Percentiles rank a stretch among this genome's conserved stretches.
Evolutionary conservation across 1,140 invertebrate genomes (phyloP).

Genomic region (Diorhabda sublineata): DNA sequence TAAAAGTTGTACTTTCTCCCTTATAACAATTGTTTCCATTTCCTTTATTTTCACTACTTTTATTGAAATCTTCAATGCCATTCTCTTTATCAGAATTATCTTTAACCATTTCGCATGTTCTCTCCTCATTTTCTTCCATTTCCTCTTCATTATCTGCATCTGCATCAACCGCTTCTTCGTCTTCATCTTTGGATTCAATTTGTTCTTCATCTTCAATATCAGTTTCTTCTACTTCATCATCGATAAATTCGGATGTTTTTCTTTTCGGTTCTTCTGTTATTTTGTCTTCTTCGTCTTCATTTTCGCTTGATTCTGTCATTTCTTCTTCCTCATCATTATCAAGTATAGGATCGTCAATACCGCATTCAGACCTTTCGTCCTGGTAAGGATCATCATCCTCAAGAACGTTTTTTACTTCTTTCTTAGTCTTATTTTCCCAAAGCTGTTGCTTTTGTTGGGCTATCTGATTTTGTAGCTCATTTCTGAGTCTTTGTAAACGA

Average conservation of each 20-base stretch:
- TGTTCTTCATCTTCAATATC: slow-evolving; percentile 33
- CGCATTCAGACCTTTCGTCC: slow-evolving; percentile 26
- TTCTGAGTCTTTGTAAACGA: slow-evolving; percentile 55
- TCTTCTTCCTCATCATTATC: slow-evolving; percentile 47
- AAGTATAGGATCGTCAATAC: slow-evolving; percentile 40
- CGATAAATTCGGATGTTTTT: slow-evolving; percentile 36
- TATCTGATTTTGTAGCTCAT: slow-evolving; percentile 61
- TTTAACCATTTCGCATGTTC: neutral
- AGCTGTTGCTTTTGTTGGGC: slow-evolving; percentile 56
- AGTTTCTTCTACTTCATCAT: slow-evolving; percentile 40
- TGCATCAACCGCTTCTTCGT: slow-evolving; percentile 43
- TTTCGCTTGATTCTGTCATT: slow-evolving; percentile 40
- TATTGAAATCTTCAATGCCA: slow-evolving; percentile 31
- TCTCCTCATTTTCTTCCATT: slow-evolving; percentile 36
- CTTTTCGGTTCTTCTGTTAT: slow-evolving; percentile 31
- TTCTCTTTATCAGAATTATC: slow-evolving; percentile 43
- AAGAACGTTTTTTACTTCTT: slow-evolving; percentile 39
- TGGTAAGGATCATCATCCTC: slow-evolving; percentile 30
- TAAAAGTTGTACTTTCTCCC: slow-evolving; percentile 24
- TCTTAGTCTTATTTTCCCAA: slow-evolving; percentile 57
- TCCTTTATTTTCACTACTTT: slow-evolving; percentile 27
- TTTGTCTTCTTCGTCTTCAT: slow-evolving; percentile 40
- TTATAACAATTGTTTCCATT: slow-evolving; percentile 30
- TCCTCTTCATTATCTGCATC: slow-evolving; percentile 46
- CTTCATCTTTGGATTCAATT: slow-evolving; percentile 45